phyloP scores from a whole-genome alignment of 2,888 invertebrate genomes.

The Limnephilus rhombicus region DNA sequence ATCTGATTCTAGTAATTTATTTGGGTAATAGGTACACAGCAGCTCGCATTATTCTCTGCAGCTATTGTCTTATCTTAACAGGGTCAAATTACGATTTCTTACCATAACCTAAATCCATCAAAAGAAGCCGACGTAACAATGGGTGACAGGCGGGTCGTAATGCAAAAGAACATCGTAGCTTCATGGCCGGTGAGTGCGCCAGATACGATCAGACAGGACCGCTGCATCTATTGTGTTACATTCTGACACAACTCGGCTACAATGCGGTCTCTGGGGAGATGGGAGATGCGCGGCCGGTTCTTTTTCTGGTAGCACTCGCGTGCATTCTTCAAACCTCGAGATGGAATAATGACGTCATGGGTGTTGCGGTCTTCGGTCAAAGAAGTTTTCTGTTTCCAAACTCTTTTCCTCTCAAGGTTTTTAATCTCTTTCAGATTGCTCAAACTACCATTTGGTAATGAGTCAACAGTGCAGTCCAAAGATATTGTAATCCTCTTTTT shows the following conservation, averaged over 20 bases:
- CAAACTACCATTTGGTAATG: not conserved
- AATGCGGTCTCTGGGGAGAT: not conserved
- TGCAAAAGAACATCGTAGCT: not conserved
- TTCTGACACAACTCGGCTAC: constrained; percentile 31
- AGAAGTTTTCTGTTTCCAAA: not conserved
- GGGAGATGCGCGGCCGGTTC: not conserved
- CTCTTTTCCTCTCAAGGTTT: not conserved
- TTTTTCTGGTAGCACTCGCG: not conserved
- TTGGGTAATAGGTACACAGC: not conserved
- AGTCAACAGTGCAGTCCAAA: not conserved
- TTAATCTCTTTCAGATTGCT: not conserved
- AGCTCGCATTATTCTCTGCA: constrained; percentile 5
- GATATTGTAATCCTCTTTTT: no score
- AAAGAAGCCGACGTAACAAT: constrained; percentile 29
- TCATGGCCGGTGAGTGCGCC: not conserved
- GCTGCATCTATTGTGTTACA: constrained; percentile 41
- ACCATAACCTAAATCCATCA: constrained; percentile 31
- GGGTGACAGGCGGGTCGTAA: constrained; percentile 13
- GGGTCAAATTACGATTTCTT: constrained; percentile 13
- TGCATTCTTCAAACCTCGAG: not conserved
- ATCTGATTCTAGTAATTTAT: not conserved
- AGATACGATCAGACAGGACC: constrained; percentile 44
- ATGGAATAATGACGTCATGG: not conserved
- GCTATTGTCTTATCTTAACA: constrained; percentile 31
- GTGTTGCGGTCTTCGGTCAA: not conserved